Evolutionary conservation across 2,797 vertebrate genomes (phyloP), one percentile per base, ranked within the genome.

Genomic region (Meriones psammophilus): DNA sequence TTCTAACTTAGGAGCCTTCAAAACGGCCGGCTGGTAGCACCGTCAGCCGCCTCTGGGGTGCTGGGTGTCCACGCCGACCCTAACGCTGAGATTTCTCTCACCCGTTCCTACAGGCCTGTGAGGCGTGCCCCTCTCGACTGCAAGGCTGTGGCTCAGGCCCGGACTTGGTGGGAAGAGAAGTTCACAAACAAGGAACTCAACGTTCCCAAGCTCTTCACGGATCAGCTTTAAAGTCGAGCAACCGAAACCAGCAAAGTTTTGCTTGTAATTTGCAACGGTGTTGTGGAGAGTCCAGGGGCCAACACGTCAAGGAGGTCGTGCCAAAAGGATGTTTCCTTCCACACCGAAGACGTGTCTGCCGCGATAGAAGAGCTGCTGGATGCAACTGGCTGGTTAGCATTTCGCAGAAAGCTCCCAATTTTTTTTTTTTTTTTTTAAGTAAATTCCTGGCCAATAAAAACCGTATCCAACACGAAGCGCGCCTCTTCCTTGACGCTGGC

Each of bases 31-130:
- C n/a, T n/a, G 81, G 74, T 42, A 9, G 8, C 14, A 2, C 24
- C 3, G 10, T 17, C 3, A 14, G 5, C 0, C 0, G 4, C 30
- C 74, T 14, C 42, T 79, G 7, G 36, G 69, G 30, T 14, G 10
- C 3, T 42, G 28, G 54, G 68, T 42, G 78, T 77, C 64, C 89
- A 89, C 56, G 33, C n/a, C n/a, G 46, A 14, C 17, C 79, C 94
- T 97, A 96, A 97, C 2, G 77, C 85, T 89, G 78, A 64, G 90
- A 83, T 96, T 94, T 97, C 94, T 98, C 92, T 97, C 92, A 68
- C 69, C 81, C 20, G 0, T 92, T 83, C 77, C 79, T 92, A 80
- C 96, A 97, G 97, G 96, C 78, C 74, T 77, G 36, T 26, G 20
- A 66, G 33, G 64, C 24, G 84, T 33, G 90, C 26, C 69, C 89